phyloP scores from a whole-genome alignment of 2,113 vertebrate genomes.

The Nesogale talazaci region DNA sequence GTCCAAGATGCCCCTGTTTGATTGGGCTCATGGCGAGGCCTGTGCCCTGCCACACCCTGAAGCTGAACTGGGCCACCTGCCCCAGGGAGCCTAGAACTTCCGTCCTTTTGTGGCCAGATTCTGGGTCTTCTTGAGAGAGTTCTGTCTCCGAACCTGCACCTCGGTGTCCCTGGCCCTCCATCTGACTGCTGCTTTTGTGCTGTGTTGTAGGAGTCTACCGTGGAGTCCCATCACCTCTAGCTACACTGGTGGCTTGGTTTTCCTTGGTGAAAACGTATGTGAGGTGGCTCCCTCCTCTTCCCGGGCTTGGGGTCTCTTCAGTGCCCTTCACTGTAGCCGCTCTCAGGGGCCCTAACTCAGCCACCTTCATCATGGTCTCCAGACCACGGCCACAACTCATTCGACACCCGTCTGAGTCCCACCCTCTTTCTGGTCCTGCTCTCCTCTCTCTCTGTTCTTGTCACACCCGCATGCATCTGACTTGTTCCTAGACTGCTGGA shows the following conservation, averaged over 20 bases:
- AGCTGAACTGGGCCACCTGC: neutral
- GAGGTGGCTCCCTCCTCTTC: neutral
- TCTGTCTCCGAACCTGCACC: neutral
- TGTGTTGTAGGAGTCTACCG: neutral
- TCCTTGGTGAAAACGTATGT: neutral
- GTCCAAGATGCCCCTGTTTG: neutral
- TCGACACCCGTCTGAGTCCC: neutral
- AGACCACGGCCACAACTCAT: neutral
- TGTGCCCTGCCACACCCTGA: neutral
- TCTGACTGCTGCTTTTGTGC: neutral
- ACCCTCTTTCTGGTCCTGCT: neutral
- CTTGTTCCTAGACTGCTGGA: neutral
- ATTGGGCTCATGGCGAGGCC: neutral
- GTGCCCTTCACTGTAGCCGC: neutral
- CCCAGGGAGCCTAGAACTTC: neutral
- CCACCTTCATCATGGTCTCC: neutral
- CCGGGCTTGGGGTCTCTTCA: neutral
- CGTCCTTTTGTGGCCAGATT: neutral
- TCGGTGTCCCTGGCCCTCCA: neutral
- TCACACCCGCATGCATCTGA: neutral
- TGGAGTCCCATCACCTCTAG: neutral
- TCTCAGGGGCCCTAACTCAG: neutral
- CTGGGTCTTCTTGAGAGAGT: neutral
- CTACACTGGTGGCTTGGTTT: neutral
- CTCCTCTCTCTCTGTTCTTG: neutral